A percentile compares a stretch with the other conserved stretches of the same genome.
Conservation (phyloP, 2,888 invertebrate species). For the Tetragonisca angustula region DNA sequence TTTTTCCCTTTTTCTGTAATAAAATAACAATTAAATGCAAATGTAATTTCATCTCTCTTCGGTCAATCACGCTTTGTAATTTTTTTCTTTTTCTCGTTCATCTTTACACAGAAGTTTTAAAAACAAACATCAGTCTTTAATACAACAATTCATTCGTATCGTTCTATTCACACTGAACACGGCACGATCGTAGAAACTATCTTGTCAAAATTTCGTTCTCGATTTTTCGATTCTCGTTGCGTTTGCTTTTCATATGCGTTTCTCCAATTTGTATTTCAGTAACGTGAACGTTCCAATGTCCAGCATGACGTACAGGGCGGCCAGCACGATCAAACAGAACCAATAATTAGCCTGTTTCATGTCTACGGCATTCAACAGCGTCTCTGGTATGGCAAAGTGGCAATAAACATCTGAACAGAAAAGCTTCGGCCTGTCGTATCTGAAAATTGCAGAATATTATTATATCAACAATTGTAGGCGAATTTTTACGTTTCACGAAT, state of each 20-base stretch:
- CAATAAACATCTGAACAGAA: constrained; percentile 91
- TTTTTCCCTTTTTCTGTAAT: neutral
- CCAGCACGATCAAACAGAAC: constrained; percentile 87
- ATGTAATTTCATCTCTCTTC: neutral
- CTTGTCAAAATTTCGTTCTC: neutral
- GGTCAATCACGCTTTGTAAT: constrained; percentile 11
- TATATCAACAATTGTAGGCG: neutral
- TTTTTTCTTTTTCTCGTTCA: neutral
- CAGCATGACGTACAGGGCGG: constrained; percentile 87
- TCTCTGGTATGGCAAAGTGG: constrained; percentile 88
- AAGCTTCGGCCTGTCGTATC: constrained; percentile 90
- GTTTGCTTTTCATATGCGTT: constrained; percentile 69
- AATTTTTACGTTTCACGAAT: neutral
- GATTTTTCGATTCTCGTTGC: neutral
- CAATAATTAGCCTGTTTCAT: constrained; percentile 89
- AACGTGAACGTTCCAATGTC: constrained; percentile 88
- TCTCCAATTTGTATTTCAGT: constrained; percentile 88
- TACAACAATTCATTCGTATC: constrained; percentile 30
- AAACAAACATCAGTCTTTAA: constrained; percentile 47
- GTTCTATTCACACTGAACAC: constrained; percentile 44
- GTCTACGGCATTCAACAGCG: constrained; percentile 91
- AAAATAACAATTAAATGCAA: constrained; percentile 43
- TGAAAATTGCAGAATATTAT: constrained; percentile 50
- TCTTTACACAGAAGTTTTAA: constrained; percentile 17
- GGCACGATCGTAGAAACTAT: constrained; percentile 14